These are phyloP conservation scores for Dermatemys mawii DNA, from an alignment of 2,113 vertebrate species.

Conservation along the genomic window DNA sequence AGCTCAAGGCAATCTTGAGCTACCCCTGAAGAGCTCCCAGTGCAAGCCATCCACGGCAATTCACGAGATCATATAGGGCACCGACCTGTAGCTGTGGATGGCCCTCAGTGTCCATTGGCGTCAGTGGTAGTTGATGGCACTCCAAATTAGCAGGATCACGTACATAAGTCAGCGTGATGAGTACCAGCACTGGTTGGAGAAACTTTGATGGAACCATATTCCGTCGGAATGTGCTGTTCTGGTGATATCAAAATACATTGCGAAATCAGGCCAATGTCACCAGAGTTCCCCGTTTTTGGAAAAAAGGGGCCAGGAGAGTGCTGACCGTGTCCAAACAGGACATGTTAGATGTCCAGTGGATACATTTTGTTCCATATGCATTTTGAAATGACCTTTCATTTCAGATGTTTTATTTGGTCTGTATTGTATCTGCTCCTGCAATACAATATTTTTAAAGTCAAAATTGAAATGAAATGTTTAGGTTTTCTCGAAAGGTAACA, in stretches of 20 bases:
- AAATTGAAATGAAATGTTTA: too few species aligned
- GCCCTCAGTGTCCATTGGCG: background rate
- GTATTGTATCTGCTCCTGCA: too few species aligned
- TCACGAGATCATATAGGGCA: background rate
- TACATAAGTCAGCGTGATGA: background rate
- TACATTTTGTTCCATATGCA: too few species aligned
- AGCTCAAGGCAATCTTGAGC: background rate
- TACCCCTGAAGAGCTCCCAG: background rate
- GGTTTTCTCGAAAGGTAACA: background rate
- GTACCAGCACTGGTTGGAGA: background rate
- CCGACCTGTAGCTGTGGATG: background rate
- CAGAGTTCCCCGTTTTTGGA: background rate
- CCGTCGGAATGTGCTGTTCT: background rate
- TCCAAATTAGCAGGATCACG: background rate
- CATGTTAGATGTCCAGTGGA: background rate
- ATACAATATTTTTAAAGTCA: too few species aligned
- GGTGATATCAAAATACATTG: background rate
- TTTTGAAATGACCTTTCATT: too few species aligned
- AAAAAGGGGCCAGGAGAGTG: background rate
- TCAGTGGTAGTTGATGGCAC: background rate
- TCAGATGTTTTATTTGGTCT: too few species aligned
- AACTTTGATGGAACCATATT: background rate
- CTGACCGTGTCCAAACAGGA: background rate
- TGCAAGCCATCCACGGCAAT: background rate
- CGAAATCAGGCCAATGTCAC: background rate